Evolutionary conservation across 2,888 invertebrate species (phyloP).

Genomic region (Hydraecia micacea): DNA sequence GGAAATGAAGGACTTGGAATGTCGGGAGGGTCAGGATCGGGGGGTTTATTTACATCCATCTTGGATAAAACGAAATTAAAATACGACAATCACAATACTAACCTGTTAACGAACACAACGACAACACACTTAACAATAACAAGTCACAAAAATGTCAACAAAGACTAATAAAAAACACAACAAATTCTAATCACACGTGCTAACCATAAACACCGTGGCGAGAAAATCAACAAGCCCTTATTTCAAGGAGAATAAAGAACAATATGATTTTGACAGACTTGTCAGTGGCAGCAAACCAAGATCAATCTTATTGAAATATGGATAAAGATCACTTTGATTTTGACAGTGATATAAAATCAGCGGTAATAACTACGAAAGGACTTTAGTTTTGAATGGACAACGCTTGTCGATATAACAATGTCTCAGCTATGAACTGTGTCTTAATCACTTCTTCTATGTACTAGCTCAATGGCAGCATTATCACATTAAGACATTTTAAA

Average conservation of each 20-base stretch:
- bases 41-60: too few relatives aligned
- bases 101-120: too few relatives aligned
- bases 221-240: not conserved
- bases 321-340: not conserved
- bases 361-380: not conserved
- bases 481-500: conserved; percentile 56
- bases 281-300: not conserved
- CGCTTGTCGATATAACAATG: not conserved
- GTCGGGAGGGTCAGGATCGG: too few relatives aligned
- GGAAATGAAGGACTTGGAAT: too few relatives aligned
- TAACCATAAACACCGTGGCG: too few relatives aligned
- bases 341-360: not conserved
- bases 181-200: too few relatives aligned
- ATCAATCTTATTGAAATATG: too few relatives aligned
- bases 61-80: too few relatives aligned
- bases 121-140: too few relatives aligned
- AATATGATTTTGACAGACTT: not conserved
- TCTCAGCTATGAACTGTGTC: not conserved
- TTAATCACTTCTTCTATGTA: not conserved
- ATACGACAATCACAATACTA: too few relatives aligned
- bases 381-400: not conserved
- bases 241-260: not conserved
- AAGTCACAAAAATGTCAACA: too few relatives aligned
- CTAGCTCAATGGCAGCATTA: conserved; percentile 33
- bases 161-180: too few relatives aligned